These are phyloP conservation scores for Lepus americanus DNA, from an alignment of 2,113 vertebrate species.

Conservation along the genomic window DNA sequence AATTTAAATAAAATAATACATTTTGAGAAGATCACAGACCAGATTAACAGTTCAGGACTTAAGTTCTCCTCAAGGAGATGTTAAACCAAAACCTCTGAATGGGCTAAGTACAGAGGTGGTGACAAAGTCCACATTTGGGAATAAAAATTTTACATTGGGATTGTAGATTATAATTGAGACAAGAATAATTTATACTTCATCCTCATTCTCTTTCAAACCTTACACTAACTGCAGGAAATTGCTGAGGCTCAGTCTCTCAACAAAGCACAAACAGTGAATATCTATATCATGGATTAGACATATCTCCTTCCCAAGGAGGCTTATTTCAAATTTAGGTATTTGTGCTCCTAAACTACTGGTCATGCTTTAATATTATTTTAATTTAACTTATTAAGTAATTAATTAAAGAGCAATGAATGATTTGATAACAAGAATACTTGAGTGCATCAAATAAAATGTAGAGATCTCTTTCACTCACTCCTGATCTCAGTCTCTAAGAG, in stretches of 20 bases:
- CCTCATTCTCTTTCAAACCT: not conserved
- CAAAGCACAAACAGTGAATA: not conserved
- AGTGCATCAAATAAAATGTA: not conserved
- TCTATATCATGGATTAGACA: not conserved
- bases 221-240: not conserved
- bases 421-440: not conserved
- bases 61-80: not conserved
- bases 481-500: not conserved
- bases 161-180: not conserved
- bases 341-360: not conserved
- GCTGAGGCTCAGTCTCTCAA: not conserved
- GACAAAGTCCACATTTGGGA: not conserved
- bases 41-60: not conserved
- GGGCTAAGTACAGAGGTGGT: not conserved
- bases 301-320: not conserved
- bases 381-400: not conserved
- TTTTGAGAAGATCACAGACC: not conserved
- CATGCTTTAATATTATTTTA: not conserved
- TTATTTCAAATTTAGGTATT: not conserved
- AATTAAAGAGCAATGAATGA: not conserved
- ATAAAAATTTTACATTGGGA: not conserved
- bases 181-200: not conserved
- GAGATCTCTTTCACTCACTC: not conserved
- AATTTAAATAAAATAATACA: not conserved
- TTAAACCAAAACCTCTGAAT: not conserved